Conservation (phyloP, 1,140 invertebrate species). For the Acyrthosiphon pisum region DNA sequence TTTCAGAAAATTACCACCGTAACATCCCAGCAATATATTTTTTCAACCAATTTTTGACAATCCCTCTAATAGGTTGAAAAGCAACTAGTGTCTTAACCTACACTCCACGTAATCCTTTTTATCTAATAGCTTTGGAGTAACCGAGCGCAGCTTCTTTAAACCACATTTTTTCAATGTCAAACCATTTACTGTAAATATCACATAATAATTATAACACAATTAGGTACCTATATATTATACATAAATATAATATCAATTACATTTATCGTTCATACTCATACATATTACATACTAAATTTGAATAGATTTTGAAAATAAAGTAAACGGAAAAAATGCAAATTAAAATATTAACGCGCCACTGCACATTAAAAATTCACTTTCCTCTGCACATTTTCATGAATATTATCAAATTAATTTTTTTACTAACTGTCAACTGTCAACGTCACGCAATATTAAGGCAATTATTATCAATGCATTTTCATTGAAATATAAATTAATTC, state of each 20-base stretch:
- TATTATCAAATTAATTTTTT: constrained; percentile 21
- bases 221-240: neutral
- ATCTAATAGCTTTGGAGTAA: neutral
- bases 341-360: neutral
- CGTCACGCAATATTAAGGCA: neutral
- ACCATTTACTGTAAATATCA: neutral
- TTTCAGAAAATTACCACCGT: neutral
- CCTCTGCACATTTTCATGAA: neutral
- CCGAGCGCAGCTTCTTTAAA: neutral
- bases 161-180: too few relatives aligned
- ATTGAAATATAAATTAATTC: neutral
- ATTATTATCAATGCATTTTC: neutral
- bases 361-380: neutral
- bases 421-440: neutral
- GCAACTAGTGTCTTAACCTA: neutral
- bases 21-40: neutral
- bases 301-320: neutral
- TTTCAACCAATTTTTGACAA: neutral
- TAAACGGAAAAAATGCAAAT: neutral
- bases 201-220: neutral
- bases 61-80: neutral
- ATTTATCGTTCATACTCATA: neutral
- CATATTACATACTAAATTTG: neutral
- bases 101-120: neutral
- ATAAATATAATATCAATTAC: neutral